A percentile compares a stretch with the other conserved stretches of the same genome.
These are phyloP conservation scores for Aproaerema taeniolella DNA, from an alignment of 2,888 invertebrate genomes.

Conservation along the genomic window DNA sequence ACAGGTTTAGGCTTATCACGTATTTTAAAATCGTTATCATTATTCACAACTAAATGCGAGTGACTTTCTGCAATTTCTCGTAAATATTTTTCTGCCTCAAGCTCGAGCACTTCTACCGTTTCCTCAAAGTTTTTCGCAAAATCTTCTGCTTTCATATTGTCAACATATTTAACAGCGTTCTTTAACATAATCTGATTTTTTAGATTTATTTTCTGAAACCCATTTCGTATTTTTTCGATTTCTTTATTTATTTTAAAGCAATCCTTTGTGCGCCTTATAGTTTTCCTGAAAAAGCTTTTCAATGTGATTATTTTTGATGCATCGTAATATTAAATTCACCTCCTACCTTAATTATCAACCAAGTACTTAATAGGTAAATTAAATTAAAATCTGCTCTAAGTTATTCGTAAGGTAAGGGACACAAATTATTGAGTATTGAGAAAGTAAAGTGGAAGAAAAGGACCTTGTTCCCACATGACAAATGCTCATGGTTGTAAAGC, in stretches of 20 bases:
- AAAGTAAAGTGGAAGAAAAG: no score
- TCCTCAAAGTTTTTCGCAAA: neutral
- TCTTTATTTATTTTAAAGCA: slow-evolving; percentile 41
- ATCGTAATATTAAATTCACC: no score
- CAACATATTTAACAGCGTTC: slow-evolving; percentile 28
- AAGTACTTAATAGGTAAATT: no score
- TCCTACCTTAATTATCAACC: no score
- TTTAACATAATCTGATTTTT: slow-evolving; percentile 47
- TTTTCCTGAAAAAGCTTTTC: slow-evolving; percentile 43
- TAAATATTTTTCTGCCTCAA: slow-evolving; percentile 30
- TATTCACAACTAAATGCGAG: slow-evolving; percentile 37
- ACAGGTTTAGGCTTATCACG: slow-evolving; percentile 28
- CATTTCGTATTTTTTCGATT: slow-evolving; percentile 46
- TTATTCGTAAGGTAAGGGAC: no score
- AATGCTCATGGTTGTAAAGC: no score
- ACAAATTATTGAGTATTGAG: no score
- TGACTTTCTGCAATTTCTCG: slow-evolving; percentile 28
- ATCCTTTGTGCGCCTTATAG: slow-evolving; percentile 37
- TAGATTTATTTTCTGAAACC: slow-evolving; percentile 43
- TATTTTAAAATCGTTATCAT: slow-evolving; percentile 44
- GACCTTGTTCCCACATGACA: no score
- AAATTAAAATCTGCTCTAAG: no score
- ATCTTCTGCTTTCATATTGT: slow-evolving; percentile 14
- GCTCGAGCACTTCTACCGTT: no score
- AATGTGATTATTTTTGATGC: no score